Evolutionary conservation across 2,888 invertebrate species (phyloP).

Genomic region (Eilema griseolum): DNA sequence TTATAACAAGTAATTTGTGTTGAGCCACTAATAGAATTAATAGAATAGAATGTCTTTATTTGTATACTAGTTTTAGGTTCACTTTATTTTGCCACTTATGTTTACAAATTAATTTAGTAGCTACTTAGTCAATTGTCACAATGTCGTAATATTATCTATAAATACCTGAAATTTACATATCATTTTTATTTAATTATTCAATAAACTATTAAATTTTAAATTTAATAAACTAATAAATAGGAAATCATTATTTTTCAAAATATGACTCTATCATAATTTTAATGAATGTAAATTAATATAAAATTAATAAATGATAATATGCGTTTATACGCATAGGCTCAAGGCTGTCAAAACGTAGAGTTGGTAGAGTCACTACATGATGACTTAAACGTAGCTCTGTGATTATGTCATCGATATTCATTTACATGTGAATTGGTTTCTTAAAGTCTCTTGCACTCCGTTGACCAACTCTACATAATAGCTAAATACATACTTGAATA

Average conservation of each 20-base stretch:
- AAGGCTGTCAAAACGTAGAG: constrained; percentile 47
- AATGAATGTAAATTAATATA: constrained; percentile 42
- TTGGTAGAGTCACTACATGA: constrained; percentile 28
- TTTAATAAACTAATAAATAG: constrained; percentile 9
- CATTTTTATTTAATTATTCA: not conserved
- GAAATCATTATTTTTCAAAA: constrained; percentile 20
- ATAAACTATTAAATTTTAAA: not conserved
- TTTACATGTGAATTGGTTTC: constrained; percentile 25
- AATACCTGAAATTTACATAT: not conserved
- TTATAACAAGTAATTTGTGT: not conserved
- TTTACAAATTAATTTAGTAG: no score
- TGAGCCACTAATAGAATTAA: no score
- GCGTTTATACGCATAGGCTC: constrained; percentile 29
- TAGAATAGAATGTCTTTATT: no score
- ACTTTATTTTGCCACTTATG: no score
- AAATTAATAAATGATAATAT: constrained; percentile 34
- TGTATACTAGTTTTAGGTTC: no score
- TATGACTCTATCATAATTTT: constrained; percentile 25
- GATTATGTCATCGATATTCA: constrained; percentile 60
- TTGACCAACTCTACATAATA: constrained; percentile 9
- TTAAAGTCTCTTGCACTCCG: constrained; percentile 19
- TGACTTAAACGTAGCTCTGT: constrained; percentile 19
- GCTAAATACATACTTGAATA: not conserved
- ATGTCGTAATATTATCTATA: no score
- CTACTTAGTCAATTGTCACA: no score